Evolutionary conservation across 2,888 invertebrate genomes (phyloP).

Genomic region (Leucania comma): DNA sequence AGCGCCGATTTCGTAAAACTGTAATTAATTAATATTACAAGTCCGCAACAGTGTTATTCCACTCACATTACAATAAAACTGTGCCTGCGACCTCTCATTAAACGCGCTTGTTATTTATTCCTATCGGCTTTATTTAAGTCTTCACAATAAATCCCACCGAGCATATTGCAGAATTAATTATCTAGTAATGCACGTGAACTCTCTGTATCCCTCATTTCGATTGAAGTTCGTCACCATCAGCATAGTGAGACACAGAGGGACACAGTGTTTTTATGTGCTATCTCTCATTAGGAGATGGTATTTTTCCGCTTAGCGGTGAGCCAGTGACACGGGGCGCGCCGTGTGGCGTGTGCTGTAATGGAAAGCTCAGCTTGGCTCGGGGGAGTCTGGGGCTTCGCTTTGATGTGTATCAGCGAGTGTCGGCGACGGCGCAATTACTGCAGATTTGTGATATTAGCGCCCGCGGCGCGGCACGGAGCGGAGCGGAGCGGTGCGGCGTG

Average conservation of each 20-base stretch:
- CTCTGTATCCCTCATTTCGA: conserved; percentile 20
- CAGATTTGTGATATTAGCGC: conserved; percentile 62
- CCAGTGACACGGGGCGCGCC: too few species aligned
- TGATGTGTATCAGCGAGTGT: conserved; percentile 52
- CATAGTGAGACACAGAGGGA: not conserved
- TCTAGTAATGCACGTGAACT: conserved; percentile 33
- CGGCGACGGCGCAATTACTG: conserved; percentile 57
- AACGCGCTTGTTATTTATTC: conserved; percentile 13
- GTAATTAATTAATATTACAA: conserved; percentile 3
- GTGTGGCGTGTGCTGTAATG: conserved; percentile 21
- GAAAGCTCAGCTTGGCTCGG: conserved; percentile 24
- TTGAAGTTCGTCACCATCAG: not conserved
- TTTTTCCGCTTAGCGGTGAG: conserved; percentile 18
- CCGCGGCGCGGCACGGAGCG: conserved; percentile 30
- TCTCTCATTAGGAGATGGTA: conserved; percentile 3
- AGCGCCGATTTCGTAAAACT: conserved; percentile 1
- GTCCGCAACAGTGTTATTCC: not conserved
- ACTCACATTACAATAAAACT: not conserved
- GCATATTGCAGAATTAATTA: conserved; percentile 47
- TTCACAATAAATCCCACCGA: conserved; percentile 25
- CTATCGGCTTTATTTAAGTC: conserved; percentile 23
- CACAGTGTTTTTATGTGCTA: conserved; percentile 14
- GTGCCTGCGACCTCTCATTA: conserved; percentile 4
- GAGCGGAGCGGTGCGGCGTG: not conserved
- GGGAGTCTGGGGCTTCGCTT: conserved; percentile 35